Evolutionary conservation across 2,113 vertebrate species (phyloP), one percentile per base, ranked within the genome.

Genomic region (Diadophis punctatus): DNA sequence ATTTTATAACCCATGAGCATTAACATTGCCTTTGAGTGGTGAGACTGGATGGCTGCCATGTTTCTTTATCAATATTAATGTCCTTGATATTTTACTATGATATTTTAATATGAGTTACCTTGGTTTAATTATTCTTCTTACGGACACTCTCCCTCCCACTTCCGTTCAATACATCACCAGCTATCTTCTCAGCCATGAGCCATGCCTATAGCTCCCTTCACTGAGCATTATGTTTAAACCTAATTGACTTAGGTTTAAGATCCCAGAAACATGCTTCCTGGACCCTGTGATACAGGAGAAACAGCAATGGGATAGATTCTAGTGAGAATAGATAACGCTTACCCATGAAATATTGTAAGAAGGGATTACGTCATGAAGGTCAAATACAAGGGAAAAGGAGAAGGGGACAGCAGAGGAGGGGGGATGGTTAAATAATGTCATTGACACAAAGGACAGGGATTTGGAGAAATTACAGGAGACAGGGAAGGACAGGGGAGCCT

Each of bases 61-160:
- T 84, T 84, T 58, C 43, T 56, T 63, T 80, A 56, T 87, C 90
- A 87, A 90, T 80, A 56, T 87, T 93, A 87, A 90, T 39, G 86
- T 12, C 23, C 86, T 53, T 55, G 74, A 27, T 88, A 88, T 93
- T 88, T 91, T 60, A 93, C 16, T 58, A 84, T 14, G 5, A 22
- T 88, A 88, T 93, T 88, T 91, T 60, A 93, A 10, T 43, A 58
- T 9, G 5, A 12, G 11, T 12, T 88, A 30, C 27, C 43, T 88
- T 14, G 43, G 9, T 12, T n/a, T 87, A 49, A 30, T 80, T 88
- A 34, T 56, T 87, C 34, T 43, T 22, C 74, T 22, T 80, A 22
- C 1, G 3, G 68, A 8, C 16, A 39, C 7, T 8, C 9, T 60
- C 60, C 74, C 39, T 80, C 34, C 56, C 51, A 25, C 1, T 12